Conservation (phyloP, 30 jellyfish, hydroid and myxozoan genomes). For the Hydra vulgaris region DNA sequence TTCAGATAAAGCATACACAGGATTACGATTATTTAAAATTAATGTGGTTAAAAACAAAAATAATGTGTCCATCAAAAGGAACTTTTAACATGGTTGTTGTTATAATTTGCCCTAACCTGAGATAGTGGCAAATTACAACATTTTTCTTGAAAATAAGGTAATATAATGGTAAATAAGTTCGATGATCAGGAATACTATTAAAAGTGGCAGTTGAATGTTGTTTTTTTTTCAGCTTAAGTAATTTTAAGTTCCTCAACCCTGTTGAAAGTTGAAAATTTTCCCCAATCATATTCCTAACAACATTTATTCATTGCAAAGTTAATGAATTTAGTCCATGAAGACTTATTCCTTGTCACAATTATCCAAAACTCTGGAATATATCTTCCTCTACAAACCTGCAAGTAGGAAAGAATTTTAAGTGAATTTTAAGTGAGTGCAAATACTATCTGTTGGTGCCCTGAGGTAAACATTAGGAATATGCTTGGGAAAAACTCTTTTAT, state of each 20-base stretch:
- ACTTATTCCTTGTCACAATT: no score
- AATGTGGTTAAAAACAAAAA: neutral
- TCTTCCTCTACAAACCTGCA: no score
- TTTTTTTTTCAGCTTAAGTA: neutral
- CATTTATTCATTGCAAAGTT: no score
- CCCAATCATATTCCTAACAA: no score
- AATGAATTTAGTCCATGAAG: no score
- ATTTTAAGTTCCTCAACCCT: neutral
- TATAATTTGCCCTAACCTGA: neutral
- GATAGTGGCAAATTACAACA: neutral
- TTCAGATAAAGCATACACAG: neutral
- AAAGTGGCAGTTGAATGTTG: neutral
- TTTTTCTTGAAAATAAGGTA: neutral
- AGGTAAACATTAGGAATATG: no score
- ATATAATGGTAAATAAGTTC: neutral
- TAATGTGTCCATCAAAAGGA: neutral
- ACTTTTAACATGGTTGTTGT: neutral
- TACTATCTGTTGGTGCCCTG: no score
- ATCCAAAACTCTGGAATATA: no score
- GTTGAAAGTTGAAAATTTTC: no score
- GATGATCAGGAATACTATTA: neutral
- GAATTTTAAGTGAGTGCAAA: no score
- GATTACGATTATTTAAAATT: neutral
- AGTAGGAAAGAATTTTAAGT: no score
- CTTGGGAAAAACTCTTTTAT: no score